Percentiles rank a stretch among this genome's conserved stretches.
These are phyloP conservation scores for Uria lomvia DNA, from an alignment of 2,113 vertebrate species.

Conservation along the genomic window DNA sequence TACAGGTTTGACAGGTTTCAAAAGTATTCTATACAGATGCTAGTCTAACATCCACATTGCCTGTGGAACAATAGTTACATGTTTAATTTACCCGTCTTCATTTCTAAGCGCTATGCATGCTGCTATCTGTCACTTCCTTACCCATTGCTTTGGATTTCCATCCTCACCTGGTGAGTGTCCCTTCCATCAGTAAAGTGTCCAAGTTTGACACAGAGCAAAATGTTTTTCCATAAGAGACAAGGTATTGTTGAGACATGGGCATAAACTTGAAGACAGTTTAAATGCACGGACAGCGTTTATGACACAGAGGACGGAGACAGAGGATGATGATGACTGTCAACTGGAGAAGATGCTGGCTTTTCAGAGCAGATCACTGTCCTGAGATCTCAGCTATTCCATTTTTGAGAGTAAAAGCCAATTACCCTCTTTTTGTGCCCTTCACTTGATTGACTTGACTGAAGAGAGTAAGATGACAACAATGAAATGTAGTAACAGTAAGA, in stretches of 20 bases:
- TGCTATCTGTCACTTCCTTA: neutral
- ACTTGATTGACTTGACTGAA: neutral
- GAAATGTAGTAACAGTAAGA: fast-evolving
- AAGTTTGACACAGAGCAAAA: neutral
- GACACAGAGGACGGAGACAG: neutral
- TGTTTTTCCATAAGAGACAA: neutral
- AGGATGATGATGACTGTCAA: neutral
- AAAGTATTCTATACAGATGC: neutral
- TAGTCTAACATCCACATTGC: neutral
- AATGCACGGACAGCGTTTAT: neutral
- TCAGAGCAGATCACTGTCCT: neutral
- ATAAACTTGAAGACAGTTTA: neutral
- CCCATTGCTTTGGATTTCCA: neutral
- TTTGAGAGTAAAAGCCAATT: neutral
- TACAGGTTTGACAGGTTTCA: neutral
- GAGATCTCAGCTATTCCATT: neutral
- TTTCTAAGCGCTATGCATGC: neutral
- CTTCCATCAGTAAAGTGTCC: neutral
- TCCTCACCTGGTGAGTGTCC: neutral
- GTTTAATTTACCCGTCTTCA: neutral
- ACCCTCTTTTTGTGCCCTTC: neutral
- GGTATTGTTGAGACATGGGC: neutral
- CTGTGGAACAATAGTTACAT: neutral
- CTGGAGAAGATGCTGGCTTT: neutral
- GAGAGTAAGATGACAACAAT: fast-evolving